Evolutionary conservation across 2,888 invertebrate genomes (phyloP), one percentile per base, ranked within the genome.

Genomic region (Pristionchus fissidentatus): DNA sequence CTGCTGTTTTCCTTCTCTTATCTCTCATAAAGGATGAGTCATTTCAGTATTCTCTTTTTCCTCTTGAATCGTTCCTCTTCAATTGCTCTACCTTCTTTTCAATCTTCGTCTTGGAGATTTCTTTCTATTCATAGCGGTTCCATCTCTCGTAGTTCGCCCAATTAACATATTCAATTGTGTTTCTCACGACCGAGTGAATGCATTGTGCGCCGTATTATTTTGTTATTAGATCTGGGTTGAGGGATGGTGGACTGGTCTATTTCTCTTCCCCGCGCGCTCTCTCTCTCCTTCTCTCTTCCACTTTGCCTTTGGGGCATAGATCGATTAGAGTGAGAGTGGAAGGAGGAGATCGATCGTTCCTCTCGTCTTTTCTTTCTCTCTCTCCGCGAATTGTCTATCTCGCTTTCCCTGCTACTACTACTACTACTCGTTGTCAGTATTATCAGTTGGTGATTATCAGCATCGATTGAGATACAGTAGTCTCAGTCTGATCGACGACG

Each of bases 281-380:
- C 75, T 83, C 22, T 55, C 75, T 79, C 55, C 3, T 22, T 66
- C 66, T 66, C 38, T 43, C 55, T 26, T 41, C 70, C 70, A 22
- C 70, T 38, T 70, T 70, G 70, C 70, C 70, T 70, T 70, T 43
- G 70, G 70, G 41, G 70, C 70, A 43, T 41, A 41, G 70, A 70
- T 70, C 70, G 70, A 70, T 66, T 38, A 66, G 62, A 66, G 62
- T 66, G 62, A 66, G 62, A 66, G 62, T 70, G 70, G 70, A 70
- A 70, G n/a, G 41, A 66, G 70, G 26, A 70, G 70, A 70, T 70
- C 70, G 70, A 70, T 70, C 43, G 70, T 70, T 70, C 70, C 70
- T 70, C 38, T 66, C 26, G n/a, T 41, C 70, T 70, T 70, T 70
- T 70, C 77, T n/a, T n/a, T n/a, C 77, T 77, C 77, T 77, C 77